These are phyloP conservation scores for Meiosimyza platycephala DNA, from an alignment of 2,888 invertebrate species.

Conservation along the genomic window DNA sequence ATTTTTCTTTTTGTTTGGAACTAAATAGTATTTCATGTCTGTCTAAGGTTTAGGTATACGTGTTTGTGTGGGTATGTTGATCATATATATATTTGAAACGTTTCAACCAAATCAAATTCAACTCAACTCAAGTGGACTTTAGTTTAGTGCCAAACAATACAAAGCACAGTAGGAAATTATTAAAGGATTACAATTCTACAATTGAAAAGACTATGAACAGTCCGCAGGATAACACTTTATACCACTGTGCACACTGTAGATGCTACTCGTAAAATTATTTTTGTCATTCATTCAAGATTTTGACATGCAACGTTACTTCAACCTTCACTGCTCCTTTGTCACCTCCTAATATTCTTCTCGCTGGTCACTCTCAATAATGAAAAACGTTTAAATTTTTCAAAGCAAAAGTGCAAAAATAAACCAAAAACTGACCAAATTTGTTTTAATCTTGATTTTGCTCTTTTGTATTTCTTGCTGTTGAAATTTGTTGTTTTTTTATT, in stretches of 20 bases:
- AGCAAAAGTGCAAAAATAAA: constrained; percentile 11
- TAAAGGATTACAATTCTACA: too few relatives aligned
- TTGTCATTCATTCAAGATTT: constrained; percentile 17
- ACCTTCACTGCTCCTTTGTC: neutral
- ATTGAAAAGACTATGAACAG: too few relatives aligned
- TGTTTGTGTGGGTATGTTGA: neutral
- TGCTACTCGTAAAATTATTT: neutral
- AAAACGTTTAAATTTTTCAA: constrained; percentile 23
- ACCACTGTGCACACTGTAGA: neutral
- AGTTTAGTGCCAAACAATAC: constrained; percentile 16
- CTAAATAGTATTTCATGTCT: neutral
- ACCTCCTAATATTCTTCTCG: too few relatives aligned
- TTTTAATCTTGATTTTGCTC: constrained; percentile 1
- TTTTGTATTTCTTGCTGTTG: constrained; percentile 28
- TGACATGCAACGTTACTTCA: constrained; percentile 14
- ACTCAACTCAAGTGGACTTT: constrained; percentile 21
- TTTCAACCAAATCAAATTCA: constrained; percentile 34
- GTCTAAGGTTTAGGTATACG: neutral
- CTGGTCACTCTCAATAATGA: constrained; percentile 7
- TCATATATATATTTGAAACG: neutral
- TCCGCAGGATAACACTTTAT: too few relatives aligned
- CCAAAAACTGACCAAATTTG: neutral
- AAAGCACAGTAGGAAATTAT: neutral
- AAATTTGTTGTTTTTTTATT: constrained; percentile 12
- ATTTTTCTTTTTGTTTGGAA: neutral